Evolutionary conservation across 2,797 vertebrate genomes (phyloP).

Genomic region (Sus cebifrons): DNA sequence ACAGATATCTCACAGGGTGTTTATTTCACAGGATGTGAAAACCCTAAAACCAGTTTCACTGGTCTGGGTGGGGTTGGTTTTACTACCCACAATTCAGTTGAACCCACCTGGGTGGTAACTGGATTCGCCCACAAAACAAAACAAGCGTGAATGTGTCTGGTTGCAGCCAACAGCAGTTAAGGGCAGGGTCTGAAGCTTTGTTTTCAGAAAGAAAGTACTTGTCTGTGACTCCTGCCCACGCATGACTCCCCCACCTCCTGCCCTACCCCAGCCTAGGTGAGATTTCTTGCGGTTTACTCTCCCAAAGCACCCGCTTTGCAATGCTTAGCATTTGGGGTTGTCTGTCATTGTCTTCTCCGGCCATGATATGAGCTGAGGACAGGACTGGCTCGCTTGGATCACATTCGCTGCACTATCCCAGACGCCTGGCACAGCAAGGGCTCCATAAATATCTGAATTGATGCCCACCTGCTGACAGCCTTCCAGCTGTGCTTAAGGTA

Average conservation of each 20-base stretch:
- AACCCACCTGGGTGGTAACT: background rate
- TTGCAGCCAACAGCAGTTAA: background rate
- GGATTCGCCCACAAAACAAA: background rate
- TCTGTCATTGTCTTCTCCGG: background rate
- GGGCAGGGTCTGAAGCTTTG: background rate
- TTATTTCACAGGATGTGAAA: background rate
- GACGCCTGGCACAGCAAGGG: background rate
- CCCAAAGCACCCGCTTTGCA: background rate
- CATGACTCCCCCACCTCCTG: accelerated
- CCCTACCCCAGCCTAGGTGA: accelerated
- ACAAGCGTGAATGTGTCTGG: background rate
- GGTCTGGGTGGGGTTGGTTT: background rate
- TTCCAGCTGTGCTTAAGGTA: background rate
- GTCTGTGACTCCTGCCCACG: accelerated
- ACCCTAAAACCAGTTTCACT: background rate
- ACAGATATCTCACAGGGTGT: background rate
- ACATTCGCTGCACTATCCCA: background rate
- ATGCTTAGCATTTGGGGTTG: background rate
- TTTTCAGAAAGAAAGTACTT: background rate
- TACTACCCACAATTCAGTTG: background rate
- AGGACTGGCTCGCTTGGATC: background rate
- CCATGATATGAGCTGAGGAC: background rate
- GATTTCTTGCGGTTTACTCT: background rate
- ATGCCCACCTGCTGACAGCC: background rate
- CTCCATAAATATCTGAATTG: background rate